Evolutionary conservation across 2,797 vertebrate species (phyloP).

Genomic region (Selene dorsalis): DNA sequence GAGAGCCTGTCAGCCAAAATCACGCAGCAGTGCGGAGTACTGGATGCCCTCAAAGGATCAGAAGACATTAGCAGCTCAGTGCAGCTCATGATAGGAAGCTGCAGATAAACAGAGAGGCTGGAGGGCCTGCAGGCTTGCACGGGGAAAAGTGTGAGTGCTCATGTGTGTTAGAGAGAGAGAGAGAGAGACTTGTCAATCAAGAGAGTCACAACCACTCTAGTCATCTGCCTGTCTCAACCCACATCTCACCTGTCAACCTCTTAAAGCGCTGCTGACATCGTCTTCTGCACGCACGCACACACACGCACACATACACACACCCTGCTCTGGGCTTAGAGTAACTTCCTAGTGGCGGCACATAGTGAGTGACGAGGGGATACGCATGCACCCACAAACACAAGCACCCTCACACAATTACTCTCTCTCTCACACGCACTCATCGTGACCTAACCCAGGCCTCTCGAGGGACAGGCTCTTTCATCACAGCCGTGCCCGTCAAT

Average conservation of each 20-base stretch:
- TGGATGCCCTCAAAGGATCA: slow-evolving; percentile 80
- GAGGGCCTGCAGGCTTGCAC: slow-evolving; percentile 45
- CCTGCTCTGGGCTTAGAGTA: slow-evolving; percentile 55
- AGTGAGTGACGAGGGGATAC: slow-evolving; percentile 29
- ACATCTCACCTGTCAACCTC: slow-evolving; percentile 57
- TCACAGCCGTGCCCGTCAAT: slow-evolving; percentile 58
- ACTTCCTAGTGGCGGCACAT: slow-evolving; percentile 40
- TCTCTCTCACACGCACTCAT: slow-evolving; percentile 7
- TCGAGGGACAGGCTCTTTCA: slow-evolving; percentile 51
- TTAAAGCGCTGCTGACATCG: slow-evolving; percentile 47
- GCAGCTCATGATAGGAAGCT: slow-evolving; percentile 69
- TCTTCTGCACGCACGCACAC: slow-evolving; percentile 23
- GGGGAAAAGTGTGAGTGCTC: slow-evolving; percentile 13
- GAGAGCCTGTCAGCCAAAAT: slow-evolving; percentile 61
- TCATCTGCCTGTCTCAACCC: slow-evolving; percentile 42
- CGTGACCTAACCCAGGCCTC: slow-evolving; percentile 47
- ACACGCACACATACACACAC: slow-evolving; percentile 1
- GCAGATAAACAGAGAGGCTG: slow-evolving; percentile 65
- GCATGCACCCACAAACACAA: slow-evolving; percentile 34
- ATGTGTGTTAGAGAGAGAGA: slow-evolving; percentile 11
- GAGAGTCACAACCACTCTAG: slow-evolving; percentile 20
- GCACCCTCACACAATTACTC: slow-evolving; percentile 36
- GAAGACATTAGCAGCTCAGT: slow-evolving; percentile 75
- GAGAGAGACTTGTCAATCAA: slow-evolving; percentile 36
- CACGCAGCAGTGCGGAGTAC: slow-evolving; percentile 39